Evolutionary conservation across 30 jellyfish, hydroid and myxozoan species (phyloP).

Genomic region (Hydractinia symbiolongicarpus): DNA sequence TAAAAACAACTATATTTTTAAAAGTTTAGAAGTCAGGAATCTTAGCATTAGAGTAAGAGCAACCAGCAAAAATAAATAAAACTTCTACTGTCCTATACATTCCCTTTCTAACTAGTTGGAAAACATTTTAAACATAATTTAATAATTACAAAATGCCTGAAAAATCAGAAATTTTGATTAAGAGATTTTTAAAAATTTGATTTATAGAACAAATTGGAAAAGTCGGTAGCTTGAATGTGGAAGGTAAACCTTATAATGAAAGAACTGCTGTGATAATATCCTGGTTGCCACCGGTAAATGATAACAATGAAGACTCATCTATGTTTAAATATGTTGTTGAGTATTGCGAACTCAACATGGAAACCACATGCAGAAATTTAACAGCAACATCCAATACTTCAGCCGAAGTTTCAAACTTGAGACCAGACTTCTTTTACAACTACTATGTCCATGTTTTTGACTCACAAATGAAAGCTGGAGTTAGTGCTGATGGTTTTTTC

Average conservation of each 20-base stretch:
- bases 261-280: constrained; percentile 8
- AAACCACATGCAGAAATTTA: not conserved
- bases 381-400: not conserved
- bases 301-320: not conserved
- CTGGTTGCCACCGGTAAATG: constrained; percentile 12
- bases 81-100: too few relatives aligned
- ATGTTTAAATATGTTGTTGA: constrained; percentile 1
- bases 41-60: too few relatives aligned
- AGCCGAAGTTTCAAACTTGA: not conserved
- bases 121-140: too few relatives aligned
- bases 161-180: too few relatives aligned
- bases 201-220: too few relatives aligned
- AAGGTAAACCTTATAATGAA: not conserved
- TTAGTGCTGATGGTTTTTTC: not conserved
- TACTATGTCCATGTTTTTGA: not conserved
- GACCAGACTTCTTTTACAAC: not conserved
- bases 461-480: not conserved
- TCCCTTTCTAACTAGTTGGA: too few relatives aligned
- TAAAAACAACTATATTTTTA: too few relatives aligned
- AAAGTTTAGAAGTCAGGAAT: too few relatives aligned
- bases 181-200: too few relatives aligned
- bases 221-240: not conserved
- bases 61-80: too few relatives aligned
- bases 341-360: constrained; percentile 21
- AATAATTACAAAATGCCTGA: too few relatives aligned